A percentile compares a stretch with the other conserved stretches of the same genome.
Conservation (phyloP, 2,797 vertebrate genomes). For the Eulemur rubriventer region DNA sequence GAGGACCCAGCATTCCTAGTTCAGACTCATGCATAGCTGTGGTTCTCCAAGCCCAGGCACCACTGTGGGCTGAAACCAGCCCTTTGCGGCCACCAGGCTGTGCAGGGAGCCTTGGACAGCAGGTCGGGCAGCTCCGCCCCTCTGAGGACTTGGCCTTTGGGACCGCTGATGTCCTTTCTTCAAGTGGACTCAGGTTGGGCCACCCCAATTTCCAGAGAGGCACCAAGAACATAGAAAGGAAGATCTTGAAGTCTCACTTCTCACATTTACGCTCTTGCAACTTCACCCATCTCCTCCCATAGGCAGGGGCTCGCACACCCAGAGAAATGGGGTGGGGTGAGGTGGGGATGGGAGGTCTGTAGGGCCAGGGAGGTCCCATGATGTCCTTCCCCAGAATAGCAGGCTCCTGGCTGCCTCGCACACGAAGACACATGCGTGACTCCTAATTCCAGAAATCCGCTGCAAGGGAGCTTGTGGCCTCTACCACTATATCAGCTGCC, state of each 20-base stretch:
- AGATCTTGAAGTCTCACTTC: too few relatives aligned
- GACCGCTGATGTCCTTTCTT: background rate
- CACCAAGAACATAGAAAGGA: rapidly evolving
- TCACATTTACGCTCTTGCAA: rapidly evolving
- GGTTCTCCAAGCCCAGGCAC: background rate
- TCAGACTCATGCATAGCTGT: rapidly evolving
- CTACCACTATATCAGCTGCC: background rate
- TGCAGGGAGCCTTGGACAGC: rapidly evolving
- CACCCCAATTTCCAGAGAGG: background rate
- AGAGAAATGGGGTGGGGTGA: background rate
- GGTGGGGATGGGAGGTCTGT: background rate
- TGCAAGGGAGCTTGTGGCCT: background rate
- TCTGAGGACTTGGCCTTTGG: too few relatives aligned
- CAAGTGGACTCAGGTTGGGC: background rate
- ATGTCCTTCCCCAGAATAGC: background rate
- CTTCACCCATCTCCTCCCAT: background rate
- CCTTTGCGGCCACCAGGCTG: rapidly evolving
- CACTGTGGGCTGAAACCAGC: rapidly evolving
- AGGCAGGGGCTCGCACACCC: background rate
- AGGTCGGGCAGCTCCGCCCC: rapidly evolving
- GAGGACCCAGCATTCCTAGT: rapidly evolving
- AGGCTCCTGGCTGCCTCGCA: rapidly evolving
- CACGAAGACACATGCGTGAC: rapidly evolving
- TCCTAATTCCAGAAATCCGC: background rate
- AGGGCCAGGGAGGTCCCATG: background rate